A percentile compares a stretch with the other conserved stretches of the same genome.
Evolutionary conservation across 1,140 invertebrate genomes (phyloP).

Genomic region (Drosophila kikkawai): DNA sequence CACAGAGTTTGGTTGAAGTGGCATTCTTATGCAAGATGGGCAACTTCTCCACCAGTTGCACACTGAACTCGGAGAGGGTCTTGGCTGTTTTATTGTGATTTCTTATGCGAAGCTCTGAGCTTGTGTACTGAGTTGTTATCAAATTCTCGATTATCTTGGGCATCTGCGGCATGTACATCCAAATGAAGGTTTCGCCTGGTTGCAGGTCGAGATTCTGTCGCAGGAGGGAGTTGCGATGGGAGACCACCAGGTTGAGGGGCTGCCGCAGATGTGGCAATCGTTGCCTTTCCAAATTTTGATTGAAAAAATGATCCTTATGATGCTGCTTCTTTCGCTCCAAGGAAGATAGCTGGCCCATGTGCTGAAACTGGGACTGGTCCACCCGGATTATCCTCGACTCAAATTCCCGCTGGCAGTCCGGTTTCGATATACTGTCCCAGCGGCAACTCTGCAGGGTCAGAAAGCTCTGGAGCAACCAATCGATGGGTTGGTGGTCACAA

Average conservation of each 20-base stretch:
- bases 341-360: slow-evolving; percentile 22
- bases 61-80: slow-evolving; percentile 22
- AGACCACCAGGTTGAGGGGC: slow-evolving; percentile 27
- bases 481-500: slow-evolving; percentile 48
- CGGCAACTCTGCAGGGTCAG: slow-evolving; percentile 43
- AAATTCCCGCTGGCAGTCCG: slow-evolving; percentile 8
- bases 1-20: background rate
- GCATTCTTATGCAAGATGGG: background rate
- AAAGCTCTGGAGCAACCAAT: slow-evolving; percentile 51
- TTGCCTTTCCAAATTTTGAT: background rate
- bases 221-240: slow-evolving; percentile 13
- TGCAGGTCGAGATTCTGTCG: background rate
- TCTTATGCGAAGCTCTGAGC: slow-evolving; percentile 19
- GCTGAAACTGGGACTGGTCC: slow-evolving; percentile 47
- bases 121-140: background rate
- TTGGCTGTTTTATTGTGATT: background rate
- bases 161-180: slow-evolving; percentile 51
- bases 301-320: background rate
- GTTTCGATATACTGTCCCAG: slow-evolving; percentile 34
- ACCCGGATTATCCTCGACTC: slow-evolving; percentile 1
- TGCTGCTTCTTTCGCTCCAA: slow-evolving; percentile 21
- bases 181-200: slow-evolving; percentile 49
- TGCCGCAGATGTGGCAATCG: slow-evolving; percentile 42
- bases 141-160: slow-evolving; percentile 24
- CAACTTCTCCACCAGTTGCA: slow-evolving; percentile 10